phyloP scores from a whole-genome alignment of 2,797 vertebrate genomes.

The Neosilurus hyrtlii region DNA sequence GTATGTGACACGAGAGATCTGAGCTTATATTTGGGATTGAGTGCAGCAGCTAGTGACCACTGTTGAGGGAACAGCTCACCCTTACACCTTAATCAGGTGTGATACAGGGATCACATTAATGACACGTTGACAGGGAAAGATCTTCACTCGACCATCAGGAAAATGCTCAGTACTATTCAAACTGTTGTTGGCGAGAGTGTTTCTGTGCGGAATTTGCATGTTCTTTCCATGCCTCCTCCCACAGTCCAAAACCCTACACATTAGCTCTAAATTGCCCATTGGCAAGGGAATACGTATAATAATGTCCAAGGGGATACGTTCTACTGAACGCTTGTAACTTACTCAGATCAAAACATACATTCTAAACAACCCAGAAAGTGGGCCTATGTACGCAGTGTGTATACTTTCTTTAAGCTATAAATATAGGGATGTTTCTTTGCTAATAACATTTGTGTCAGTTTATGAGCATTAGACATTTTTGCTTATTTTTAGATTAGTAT shows the following conservation, averaged over 20 bases:
- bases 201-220: too few species aligned
- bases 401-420: neutral
- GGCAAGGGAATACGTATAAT: too few species aligned
- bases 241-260: too few species aligned
- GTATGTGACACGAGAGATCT: constrained; percentile 22
- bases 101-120: constrained; percentile 53
- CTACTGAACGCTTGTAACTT: too few species aligned
- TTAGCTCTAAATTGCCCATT: too few species aligned
- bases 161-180: constrained; percentile 23
- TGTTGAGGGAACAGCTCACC: constrained; percentile 56
- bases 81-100: constrained; percentile 59
- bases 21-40: constrained; percentile 26
- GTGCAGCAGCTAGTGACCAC: constrained; percentile 43
- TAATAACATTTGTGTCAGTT: neutral
- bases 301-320: too few species aligned
- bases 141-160: constrained; percentile 33
- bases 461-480: neutral
- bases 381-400: too few species aligned
- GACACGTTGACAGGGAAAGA: constrained; percentile 48
- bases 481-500: constrained; percentile 33
- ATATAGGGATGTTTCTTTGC: neutral
- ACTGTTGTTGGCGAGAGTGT: neutral
- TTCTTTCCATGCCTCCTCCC: too few species aligned
- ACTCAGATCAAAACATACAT: too few species aligned
- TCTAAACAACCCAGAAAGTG: too few species aligned